Evolutionary conservation across 1,140 invertebrate genomes (phyloP).

Genomic region (Goniozus legneri): DNA sequence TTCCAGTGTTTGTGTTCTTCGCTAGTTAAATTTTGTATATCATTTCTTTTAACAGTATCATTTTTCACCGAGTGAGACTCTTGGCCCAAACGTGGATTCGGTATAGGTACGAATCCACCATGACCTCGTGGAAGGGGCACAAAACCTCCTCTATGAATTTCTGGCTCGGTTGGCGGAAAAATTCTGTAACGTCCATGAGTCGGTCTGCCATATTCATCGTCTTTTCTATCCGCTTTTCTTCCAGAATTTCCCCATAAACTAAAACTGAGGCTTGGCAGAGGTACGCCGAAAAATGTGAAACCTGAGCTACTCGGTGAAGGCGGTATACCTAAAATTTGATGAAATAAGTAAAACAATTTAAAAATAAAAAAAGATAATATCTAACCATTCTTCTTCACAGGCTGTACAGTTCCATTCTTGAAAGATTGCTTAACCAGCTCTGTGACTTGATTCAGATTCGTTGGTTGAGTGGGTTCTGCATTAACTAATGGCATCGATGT

Average conservation of each 20-base stretch:
- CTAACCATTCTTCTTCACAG: conserved; percentile 27
- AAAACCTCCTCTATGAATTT: conserved; percentile 71
- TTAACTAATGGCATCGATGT: too few relatives aligned
- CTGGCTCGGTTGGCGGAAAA: conserved; percentile 57
- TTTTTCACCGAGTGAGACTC: conserved; percentile 11
- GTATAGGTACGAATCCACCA: conserved; percentile 69
- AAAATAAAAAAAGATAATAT: neutral
- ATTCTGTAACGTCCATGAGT: conserved; percentile 36
- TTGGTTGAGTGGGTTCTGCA: too few relatives aligned
- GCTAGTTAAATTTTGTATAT: conserved; percentile 12
- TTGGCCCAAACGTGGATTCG: conserved; percentile 49
- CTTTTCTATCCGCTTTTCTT: conserved; percentile 53
- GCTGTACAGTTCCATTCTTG: conserved; percentile 19
- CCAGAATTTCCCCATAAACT: conserved; percentile 58
- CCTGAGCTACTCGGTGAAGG: conserved; percentile 55
- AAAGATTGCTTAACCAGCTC: too few relatives aligned
- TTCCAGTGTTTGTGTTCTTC: conserved; percentile 26
- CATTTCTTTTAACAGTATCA: neutral
- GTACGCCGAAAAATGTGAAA: conserved; percentile 82
- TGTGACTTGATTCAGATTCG: too few relatives aligned
- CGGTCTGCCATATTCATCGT: conserved; percentile 39
- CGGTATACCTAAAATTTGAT: conserved; percentile 19
- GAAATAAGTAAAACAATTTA: neutral
- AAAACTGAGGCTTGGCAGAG: conserved; percentile 70
- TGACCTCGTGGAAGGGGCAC: conserved; percentile 65